Base-by-base conservation (phyloP, 2,888 invertebrate genomes). In the Tiphia femorata region DNA sequence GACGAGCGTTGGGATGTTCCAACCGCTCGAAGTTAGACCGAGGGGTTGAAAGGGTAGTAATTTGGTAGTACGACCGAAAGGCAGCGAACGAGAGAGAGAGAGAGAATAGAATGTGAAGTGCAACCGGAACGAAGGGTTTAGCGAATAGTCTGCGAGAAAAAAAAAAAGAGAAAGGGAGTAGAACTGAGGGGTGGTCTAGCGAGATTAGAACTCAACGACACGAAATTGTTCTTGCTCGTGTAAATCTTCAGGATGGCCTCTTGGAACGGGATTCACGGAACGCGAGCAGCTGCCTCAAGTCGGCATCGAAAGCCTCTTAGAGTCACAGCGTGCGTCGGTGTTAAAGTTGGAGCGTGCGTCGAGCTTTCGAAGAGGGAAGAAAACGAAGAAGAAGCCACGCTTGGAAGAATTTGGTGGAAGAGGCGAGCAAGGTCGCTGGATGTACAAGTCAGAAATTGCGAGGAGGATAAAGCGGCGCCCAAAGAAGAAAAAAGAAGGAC, bases 201-300 rank as follows among this genome's bases (percentile, higher is more conserved):
- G 21, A n/a, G 5, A 8, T 6, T n/a, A 14, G n/a, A 21, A 40
- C 12, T 3, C n/a, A 8, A 61, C 58, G 57, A 62, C 64, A 60
- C 54, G 61, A 65, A 64, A 73, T 68, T 67, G 70, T 76, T 76
- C 68, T 76, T 73, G 70, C 62, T 75, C 64, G 65, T 77, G 69
- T 75, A 63, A 76, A 70, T 76, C 72, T 76, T 70, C 77, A 79
- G 79, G 79, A 77, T 74, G 78, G 79, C 65, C 73, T 78, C 64
- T 71, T 76, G 70, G 78, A 77, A 64, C 77, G 76, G 62, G 78
- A 77, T 51, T 62, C 75, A 48, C 60, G 66, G 68, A 69, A 64
- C 47, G 53, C 64, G 64, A 71, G 73, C 51, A 70, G 68, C 70
- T 73, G 75, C 62, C 69, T 74, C 47, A 78, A 77, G 53, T 65